A percentile compares a stretch with the other conserved stretches of the same genome.
Conservation (phyloP, 2,888 invertebrate genomes). For the Zygogramma bicolorata region DNA sequence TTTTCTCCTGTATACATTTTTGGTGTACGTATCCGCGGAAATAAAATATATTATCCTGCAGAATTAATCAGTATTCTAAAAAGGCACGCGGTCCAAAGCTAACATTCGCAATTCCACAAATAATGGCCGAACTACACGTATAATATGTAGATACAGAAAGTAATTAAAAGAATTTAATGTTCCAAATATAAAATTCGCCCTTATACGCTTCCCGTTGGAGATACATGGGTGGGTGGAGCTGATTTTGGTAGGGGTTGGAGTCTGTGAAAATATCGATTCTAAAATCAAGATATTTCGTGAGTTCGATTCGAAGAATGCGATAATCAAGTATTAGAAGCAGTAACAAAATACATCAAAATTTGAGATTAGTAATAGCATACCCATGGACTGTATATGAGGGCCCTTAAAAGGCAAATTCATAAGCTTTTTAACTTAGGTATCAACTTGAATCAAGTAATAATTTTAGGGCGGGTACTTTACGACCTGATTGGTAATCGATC, state of each 20-base stretch:
- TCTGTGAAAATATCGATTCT: no score
- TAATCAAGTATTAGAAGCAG: no score
- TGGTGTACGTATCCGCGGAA: slow-evolving; percentile 52
- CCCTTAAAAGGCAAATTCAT: no score
- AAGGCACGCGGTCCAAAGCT: slow-evolving; percentile 56
- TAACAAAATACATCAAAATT: no score
- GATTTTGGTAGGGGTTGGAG: neutral
- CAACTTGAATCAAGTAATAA: no score
- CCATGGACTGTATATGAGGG: no score
- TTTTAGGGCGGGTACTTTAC: no score
- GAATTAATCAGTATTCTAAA: slow-evolving; percentile 64
- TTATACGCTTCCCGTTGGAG: slow-evolving; percentile 41
- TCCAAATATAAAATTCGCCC: slow-evolving; percentile 66
- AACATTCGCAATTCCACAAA: slow-evolving; percentile 59
- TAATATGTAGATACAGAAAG: slow-evolving; percentile 66
- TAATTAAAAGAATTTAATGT: slow-evolving; percentile 67
- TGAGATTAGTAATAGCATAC: no score
- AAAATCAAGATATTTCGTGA: no score
- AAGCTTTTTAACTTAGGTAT: no score
- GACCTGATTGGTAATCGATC: no score
- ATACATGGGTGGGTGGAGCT: slow-evolving; percentile 27
- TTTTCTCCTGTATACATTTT: slow-evolving; percentile 56
- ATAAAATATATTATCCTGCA: slow-evolving; percentile 61
- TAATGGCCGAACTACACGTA: slow-evolving; percentile 65
- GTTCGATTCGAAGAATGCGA: no score